Conservation (phyloP, 2,888 invertebrate genomes). For the Stenodema calcarata region DNA sequence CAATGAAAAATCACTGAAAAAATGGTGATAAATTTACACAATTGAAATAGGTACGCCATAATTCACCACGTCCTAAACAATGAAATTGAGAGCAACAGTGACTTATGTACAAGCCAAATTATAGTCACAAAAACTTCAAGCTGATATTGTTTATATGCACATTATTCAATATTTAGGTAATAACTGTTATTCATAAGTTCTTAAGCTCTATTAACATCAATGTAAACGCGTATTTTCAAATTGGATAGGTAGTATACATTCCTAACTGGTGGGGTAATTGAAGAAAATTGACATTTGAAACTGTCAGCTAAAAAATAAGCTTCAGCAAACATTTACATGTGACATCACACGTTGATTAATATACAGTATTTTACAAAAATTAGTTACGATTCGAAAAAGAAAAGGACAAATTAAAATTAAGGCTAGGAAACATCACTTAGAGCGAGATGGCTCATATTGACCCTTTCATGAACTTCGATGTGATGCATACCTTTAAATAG, state of each 20-base stretch:
- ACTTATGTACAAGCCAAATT: conserved; percentile 16
- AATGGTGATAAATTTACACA: neutral
- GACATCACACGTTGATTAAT: conserved; percentile 34
- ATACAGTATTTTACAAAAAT: conserved; percentile 41
- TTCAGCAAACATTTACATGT: conserved; percentile 25
- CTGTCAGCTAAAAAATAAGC: conserved; percentile 48
- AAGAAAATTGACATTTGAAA: conserved; percentile 51
- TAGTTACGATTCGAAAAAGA: conserved; percentile 7
- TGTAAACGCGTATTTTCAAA: conserved; percentile 23
- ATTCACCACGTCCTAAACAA: neutral
- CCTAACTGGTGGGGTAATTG: conserved; percentile 44
- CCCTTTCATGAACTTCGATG: conserved; percentile 23
- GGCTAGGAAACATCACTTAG: conserved; percentile 48
- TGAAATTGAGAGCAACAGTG: neutral
- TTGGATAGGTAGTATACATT: conserved; percentile 19
- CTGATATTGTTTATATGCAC: conserved; percentile 17
- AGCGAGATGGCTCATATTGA: conserved; percentile 5
- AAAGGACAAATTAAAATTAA: neutral
- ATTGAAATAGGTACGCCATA: conserved; percentile 1
- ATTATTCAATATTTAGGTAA: conserved; percentile 26
- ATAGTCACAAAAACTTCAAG: conserved; percentile 21
- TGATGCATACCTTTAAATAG: conserved; percentile 22
- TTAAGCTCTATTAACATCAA: conserved; percentile 35
- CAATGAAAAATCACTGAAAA: neutral
- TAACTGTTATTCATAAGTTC: conserved; percentile 23